Evolutionary conservation across 2,888 invertebrate genomes (phyloP).

Genomic region (Eucera pruinosa): DNA sequence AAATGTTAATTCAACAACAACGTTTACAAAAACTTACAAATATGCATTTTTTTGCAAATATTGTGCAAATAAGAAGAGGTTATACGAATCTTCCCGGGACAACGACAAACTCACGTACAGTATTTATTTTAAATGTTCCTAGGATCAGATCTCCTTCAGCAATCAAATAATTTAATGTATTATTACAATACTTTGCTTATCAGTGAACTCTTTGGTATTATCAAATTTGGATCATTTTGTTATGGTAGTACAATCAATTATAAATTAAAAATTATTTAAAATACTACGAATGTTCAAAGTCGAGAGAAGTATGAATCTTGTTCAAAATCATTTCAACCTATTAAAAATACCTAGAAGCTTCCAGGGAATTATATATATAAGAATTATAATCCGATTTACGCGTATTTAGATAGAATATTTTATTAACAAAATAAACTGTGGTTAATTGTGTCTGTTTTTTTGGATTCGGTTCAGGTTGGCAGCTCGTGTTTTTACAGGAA

Average conservation of each 20-base stretch:
- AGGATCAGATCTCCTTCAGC: conserved; percentile 1
- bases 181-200: background rate
- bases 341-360: background rate
- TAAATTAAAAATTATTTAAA: background rate
- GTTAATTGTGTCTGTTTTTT: too few species aligned
- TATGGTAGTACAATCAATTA: background rate
- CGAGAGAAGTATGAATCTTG: background rate
- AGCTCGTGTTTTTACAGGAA: conserved; percentile 44
- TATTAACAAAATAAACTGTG: background rate
- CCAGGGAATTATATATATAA: background rate
- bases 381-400: background rate
- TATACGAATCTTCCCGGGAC: conserved; percentile 70
- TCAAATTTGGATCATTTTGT: background rate
- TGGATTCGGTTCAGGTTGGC: background rate
- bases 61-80: conserved; percentile 60
- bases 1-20: conserved; percentile 16
- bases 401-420: background rate
- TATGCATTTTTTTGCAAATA: conserved; percentile 44
- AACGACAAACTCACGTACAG: conserved; percentile 43
- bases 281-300: background rate
- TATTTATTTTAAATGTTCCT: conserved; percentile 40
- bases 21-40: conserved; percentile 6
- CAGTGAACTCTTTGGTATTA: too few species aligned
- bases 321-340: background rate
- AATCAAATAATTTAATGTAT: background rate